Conservation (phyloP, 2,113 vertebrate genomes). For the Onychostruthus taczanowskii region DNA sequence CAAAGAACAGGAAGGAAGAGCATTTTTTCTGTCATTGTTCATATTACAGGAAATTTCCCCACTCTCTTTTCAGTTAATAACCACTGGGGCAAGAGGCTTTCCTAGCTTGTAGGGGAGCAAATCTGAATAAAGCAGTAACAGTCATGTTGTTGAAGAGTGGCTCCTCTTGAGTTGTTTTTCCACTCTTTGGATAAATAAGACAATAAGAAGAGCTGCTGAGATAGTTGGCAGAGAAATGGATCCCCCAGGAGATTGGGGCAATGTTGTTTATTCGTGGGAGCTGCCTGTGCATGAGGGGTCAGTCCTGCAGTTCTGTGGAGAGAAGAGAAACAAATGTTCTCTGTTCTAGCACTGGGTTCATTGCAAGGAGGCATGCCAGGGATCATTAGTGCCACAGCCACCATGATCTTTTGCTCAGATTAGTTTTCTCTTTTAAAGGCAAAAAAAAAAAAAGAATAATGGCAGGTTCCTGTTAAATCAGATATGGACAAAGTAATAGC, state of each 20-base stretch:
- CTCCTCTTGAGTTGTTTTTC: slow-evolving; percentile 44
- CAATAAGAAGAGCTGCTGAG: slow-evolving; percentile 25
- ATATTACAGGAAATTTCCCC: not conserved
- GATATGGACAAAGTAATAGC: slow-evolving; percentile 24
- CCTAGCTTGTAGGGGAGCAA: not conserved
- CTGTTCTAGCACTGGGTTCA: slow-evolving; percentile 20
- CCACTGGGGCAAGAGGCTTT: not conserved
- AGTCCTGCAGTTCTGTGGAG: not conserved
- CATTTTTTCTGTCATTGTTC: not conserved
- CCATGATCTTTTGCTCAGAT: slow-evolving; percentile 2
- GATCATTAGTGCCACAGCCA: slow-evolving; percentile 53
- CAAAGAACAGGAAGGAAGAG: not conserved
- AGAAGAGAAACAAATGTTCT: slow-evolving; percentile 29
- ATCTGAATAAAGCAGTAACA: not conserved
- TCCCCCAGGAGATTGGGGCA: not conserved
- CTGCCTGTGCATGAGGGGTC: slow-evolving; percentile 8
- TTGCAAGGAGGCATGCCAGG: not conserved
- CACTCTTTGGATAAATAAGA: slow-evolving; percentile 54
- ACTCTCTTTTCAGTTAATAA: not conserved
- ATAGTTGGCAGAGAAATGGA: slow-evolving; percentile 31
- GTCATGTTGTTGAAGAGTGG: not conserved
- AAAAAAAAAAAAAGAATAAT: not conserved
- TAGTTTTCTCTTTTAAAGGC: not conserved
- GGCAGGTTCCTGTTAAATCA: slow-evolving; percentile 4
- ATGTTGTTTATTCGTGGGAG: slow-evolving; percentile 7